Base-by-base conservation (phyloP, 2,888 invertebrate species). In the Rutpela maculata region DNA sequence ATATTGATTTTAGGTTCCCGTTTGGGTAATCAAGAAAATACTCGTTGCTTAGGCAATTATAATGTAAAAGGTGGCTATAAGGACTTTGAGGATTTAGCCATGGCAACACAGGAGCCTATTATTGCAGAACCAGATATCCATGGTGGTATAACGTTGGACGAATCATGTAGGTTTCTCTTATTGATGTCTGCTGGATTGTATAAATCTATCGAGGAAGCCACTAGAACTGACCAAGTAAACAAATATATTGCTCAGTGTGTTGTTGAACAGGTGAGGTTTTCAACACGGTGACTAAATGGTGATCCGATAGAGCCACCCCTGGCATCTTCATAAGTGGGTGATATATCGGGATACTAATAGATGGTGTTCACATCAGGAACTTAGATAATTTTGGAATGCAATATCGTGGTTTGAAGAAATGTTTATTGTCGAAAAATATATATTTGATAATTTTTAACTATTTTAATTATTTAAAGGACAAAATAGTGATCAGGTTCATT, bases 41-140 rank as follows among this genome's bases (percentile, higher is more conserved):
- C 97, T 0, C 91, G 98, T 15, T 97, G 97, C 85, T 91, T 98
- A 12, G 97, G 97, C 3, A 97, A 97, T 89, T 97, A 96, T 87
- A 91, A 95, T 56, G 95, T 97, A 0, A 98, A 98, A 90, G 96
- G 95, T 0, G 94, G 95, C 2, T 96, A 96, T 86, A 95, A 94
- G 86, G 97, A 97, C 68, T 95, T 95, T 86, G 95, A 96, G 2
- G 93, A 93, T 70, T 91, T 98, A 62, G 91, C 93, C 2, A 89
- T 91, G 18, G 96, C 97, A 0, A 89, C 89, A 0, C 91, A 93
- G 6, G 97, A 97, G 85, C 97, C 97, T 0, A 94, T 98, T 0
- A 94, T 95, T 18, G 94, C 96, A 0, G 93, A 95, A 68, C 97
- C 97, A 0, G 96, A 97, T 88, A 94, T 97, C 80, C 94, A 94